These are phyloP conservation scores for Dysdera silvatica DNA, from an alignment of 1,140 invertebrate species.

Conservation along the genomic window DNA sequence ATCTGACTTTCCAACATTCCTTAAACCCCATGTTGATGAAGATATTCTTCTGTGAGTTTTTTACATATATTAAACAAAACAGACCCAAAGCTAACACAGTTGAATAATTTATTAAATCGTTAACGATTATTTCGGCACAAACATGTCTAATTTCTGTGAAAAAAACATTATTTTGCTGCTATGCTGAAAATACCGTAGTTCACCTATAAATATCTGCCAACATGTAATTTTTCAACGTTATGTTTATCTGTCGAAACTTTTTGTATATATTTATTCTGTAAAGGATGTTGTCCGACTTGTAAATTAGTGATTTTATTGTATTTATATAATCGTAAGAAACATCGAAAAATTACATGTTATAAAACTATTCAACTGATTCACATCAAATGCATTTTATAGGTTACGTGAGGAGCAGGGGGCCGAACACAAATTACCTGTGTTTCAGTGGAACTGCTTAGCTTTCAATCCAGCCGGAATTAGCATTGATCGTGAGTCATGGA, in stretches of 20 bases:
- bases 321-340: too few species aligned
- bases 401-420: slow-evolving; percentile 20
- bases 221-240: too few species aligned
- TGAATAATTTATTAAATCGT: background rate
- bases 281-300: too few species aligned
- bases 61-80: background rate
- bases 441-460: slow-evolving; percentile 36
- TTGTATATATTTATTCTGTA: too few species aligned
- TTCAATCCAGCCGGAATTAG: slow-evolving; percentile 34
- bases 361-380: too few species aligned
- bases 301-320: too few species aligned
- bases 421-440: slow-evolving; percentile 31
- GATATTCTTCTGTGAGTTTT: slow-evolving; percentile 42
- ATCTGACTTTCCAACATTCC: slow-evolving; percentile 36
- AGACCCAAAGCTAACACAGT: background rate
- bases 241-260: too few species aligned
- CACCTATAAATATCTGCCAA: too few species aligned
- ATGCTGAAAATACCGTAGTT: background rate
- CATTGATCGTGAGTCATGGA: slow-evolving; percentile 35
- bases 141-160: background rate
- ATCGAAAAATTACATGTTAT: too few species aligned
- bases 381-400: slow-evolving; percentile 6
- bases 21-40: slow-evolving; percentile 41
- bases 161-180: background rate
- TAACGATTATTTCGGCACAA: background rate